Evolutionary conservation across 2,113 vertebrate genomes (phyloP), one percentile per base, ranked within the genome.

Genomic region (Albula goreensis): DNA sequence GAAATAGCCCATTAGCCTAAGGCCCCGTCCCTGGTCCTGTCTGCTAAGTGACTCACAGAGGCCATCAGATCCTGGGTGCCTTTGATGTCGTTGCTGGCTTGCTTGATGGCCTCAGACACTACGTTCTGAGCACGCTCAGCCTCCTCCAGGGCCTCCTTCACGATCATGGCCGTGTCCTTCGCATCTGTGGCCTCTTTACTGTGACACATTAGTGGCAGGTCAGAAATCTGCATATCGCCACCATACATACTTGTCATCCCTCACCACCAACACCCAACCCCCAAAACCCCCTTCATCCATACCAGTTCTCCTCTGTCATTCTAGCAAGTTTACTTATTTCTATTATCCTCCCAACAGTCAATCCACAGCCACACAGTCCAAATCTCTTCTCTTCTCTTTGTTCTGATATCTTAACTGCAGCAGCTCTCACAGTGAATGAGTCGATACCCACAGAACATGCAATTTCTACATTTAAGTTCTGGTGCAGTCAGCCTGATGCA

Each of bases 1-100:
- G 31, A 56, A 56, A 56, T 56, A 56, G 15, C 60, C 15, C 22
- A 19, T 22, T 22, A 19, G 63, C 1, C 4, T 25, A 25, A 4
- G 7, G 66, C 41, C 19, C n/a, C 66, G 9, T 31, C 22, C 63
- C 49, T 7, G 31, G 31, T 41, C 50, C n/a, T 11, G 13, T 31
- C 50, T 80, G 50, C 9, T 52, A 56, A 66, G 3, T 82, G n/a
- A 93, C 97, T 95, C 86, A 99, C 98, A 0, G 96, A 96, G 50
- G 96, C 96, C 81, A 99, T 93, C 41, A 99, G 95, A 86, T 96
- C 93, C 88, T 97, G 97, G 56, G 98, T 98, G 90, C 95, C 97
- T 85, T 95, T 94, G 89, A 99, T 98, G 88, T 99, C 95, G n/a
- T 95, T 90, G 0, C 96, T 90, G 3, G 98, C 98, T 93, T 97